A percentile compares a stretch with the other conserved stretches of the same genome.
These are phyloP conservation scores for Melanchra persicariae DNA, from an alignment of 2,888 invertebrate genomes.

Conservation along the genomic window DNA sequence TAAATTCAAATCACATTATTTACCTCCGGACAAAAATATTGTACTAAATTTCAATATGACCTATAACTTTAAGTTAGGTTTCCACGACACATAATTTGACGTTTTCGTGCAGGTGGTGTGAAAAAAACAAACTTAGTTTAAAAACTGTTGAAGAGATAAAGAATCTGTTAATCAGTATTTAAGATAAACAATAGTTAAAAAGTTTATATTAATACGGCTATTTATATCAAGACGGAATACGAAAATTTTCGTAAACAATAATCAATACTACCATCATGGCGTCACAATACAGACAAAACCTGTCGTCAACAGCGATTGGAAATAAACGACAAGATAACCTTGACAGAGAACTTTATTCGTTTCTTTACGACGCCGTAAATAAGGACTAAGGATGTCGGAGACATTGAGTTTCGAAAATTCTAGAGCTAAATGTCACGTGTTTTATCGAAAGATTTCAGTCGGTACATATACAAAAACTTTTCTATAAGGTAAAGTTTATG, in stretches of 20 bases:
- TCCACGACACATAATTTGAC: too few species aligned
- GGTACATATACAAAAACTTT: neutral
- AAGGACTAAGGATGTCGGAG: constrained; percentile 47
- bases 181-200: too few species aligned
- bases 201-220: neutral
- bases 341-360: constrained; percentile 70
- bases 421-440: neutral
- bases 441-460: neutral
- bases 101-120: too few species aligned
- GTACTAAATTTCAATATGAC: too few species aligned
- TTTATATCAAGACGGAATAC: too few species aligned
- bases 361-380: constrained; percentile 64
- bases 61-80: too few species aligned
- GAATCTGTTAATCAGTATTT: too few species aligned
- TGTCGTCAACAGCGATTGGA: constrained; percentile 51
- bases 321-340: constrained; percentile 67
- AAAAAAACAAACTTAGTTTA: too few species aligned
- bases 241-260: neutral
- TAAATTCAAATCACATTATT: too few species aligned
- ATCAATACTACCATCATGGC: constrained; percentile 21
- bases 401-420: constrained; percentile 14
- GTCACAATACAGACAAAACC: constrained; percentile 9
- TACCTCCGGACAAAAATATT: too few species aligned
- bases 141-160: too few species aligned
- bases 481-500: too few species aligned